Conservation (phyloP, 2,888 invertebrate genomes). For the Teleiodes luculella region DNA sequence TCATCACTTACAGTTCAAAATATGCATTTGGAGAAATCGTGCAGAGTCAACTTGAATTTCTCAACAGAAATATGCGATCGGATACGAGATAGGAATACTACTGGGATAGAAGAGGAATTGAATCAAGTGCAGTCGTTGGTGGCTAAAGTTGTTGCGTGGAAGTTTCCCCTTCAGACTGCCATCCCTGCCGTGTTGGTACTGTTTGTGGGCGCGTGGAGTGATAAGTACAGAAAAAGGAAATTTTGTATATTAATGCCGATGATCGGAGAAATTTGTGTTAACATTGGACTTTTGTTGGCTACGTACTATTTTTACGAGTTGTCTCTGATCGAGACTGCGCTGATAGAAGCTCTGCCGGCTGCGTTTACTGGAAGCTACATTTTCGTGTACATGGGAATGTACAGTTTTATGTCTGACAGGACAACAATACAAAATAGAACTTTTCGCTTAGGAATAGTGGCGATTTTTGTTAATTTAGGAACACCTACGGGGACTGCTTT, state of each 20-base stretch:
- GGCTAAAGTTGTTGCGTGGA: conserved; percentile 76
- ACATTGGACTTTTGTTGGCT: conserved; percentile 73
- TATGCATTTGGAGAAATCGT: conserved; percentile 80
- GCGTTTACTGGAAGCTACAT: conserved; percentile 81
- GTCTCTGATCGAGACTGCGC: conserved; percentile 68
- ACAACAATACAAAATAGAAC: conserved; percentile 80
- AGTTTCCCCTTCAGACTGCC: conserved; percentile 78
- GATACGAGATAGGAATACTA: conserved; percentile 59
- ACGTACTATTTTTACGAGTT: conserved; percentile 77
- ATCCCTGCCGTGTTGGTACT: conserved; percentile 78
- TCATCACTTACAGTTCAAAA: conserved; percentile 81
- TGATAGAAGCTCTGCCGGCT: conserved; percentile 78
- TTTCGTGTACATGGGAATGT: conserved; percentile 79
- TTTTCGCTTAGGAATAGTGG: conserved; percentile 80
- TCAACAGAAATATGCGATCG: conserved; percentile 76
- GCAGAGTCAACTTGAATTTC: conserved; percentile 73
- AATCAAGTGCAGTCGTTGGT: conserved; percentile 71
- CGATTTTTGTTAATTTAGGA: conserved; percentile 72
- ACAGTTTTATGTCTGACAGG: conserved; percentile 80
- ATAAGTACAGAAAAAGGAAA: conserved; percentile 78
- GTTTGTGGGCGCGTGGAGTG: conserved; percentile 81
- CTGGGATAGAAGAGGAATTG: conserved; percentile 59
- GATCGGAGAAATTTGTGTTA: conserved; percentile 74
- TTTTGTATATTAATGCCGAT: conserved; percentile 79
- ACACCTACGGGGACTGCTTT: conserved; percentile 73